Evolutionary conservation across 2,113 vertebrate species (phyloP), one percentile per base, ranked within the genome.

Genomic region (Microtus pennsylvanicus): DNA sequence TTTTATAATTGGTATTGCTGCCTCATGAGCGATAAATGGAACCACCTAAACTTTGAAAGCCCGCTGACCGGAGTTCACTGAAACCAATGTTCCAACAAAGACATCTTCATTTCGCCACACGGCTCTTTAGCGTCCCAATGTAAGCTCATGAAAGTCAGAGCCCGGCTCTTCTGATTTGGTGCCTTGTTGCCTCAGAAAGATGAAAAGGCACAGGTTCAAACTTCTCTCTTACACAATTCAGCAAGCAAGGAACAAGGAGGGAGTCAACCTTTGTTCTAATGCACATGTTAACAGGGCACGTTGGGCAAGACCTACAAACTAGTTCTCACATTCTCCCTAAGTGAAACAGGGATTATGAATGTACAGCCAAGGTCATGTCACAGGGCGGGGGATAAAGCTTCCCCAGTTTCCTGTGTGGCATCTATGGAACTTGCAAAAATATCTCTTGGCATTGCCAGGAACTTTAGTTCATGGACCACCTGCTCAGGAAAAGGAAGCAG

Each of bases 261-360:
- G 22, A 85, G 76, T 63, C 91, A 96, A 52, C 65, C 76, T 95
- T 93, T 93, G 90, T 58, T 97, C 94, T 92, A 61, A 72, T 35
- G 11, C 61, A 58, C 76, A 47, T 70, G 92, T 76, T 82, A 85
- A 52, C 38, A 89, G 94, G 75, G 80, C 80, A 89, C 21, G 90
- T 75, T 72, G 42, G 67, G 91, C 80, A 90, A 96, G 92, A 85
- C 67, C 70, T 33, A 61, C 17, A 7, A 77, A 3, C 24, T 58
- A 47, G n/a, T 72, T 61, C 67, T 63, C 93, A 3, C 21, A 45
- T 87, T 95, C 91, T 89, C n/a, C 35, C 58, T 75, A 61, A 77
- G 65, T 75, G 42, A 55, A 92, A 16, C 38, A 78, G 52, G 61
- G 93, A 87, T 75, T 38, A 4, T 21, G n/a, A 45, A 58, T 52